Evolutionary conservation across 2,797 vertebrate species (phyloP), one percentile per base, ranked within the genome.

Genomic region (Geotrypetes seraphini): DNA sequence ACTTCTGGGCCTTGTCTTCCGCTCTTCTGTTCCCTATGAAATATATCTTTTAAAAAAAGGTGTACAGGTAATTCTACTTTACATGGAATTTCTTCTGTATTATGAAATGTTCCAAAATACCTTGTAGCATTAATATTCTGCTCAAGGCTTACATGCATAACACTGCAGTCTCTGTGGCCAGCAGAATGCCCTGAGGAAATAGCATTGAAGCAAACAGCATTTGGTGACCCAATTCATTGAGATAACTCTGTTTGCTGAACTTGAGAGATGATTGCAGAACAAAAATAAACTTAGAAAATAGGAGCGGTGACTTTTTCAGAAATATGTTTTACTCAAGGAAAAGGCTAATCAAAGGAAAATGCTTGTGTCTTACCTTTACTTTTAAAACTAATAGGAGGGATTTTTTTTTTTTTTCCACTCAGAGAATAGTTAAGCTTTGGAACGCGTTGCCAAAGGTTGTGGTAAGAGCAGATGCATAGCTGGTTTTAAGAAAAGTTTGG

Each of bases 81-180:
- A 39, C 43, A 22, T 33, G 33, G 40, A 47, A 31, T 23, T 33
- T 36, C 5, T n/a, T n/a, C 5, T 47, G 10, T 12, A 15, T 21
- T 39, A 50, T 47, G 34, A 54, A 27, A 35, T 47, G 32, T 28
- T 47, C 48, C 66, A 54, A 67, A 69, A 73, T 52, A 58, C 39
- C 29, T 28, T 9, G 31, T 37, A 27, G 25, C 36, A 65, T 80
- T 69, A 76, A 51, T 53, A 77, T 78, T 64, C 69, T 19, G 12
- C 23, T 57, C 57, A 47, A 57, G 47, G 16, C 12, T 55, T 43
- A 42, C 49, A 22, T 22, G 35, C 41, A 45, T 58, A 66, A 60
- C 66, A 43, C 43, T 66, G 50, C 56, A 71, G 57, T 57, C 60
- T 69, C 57, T 60, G 43, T 12, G 44, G 33, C 60, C 67, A 72